Base-by-base conservation (phyloP, 2,888 invertebrate genomes). In the Ischnus inquisitorius region DNA sequence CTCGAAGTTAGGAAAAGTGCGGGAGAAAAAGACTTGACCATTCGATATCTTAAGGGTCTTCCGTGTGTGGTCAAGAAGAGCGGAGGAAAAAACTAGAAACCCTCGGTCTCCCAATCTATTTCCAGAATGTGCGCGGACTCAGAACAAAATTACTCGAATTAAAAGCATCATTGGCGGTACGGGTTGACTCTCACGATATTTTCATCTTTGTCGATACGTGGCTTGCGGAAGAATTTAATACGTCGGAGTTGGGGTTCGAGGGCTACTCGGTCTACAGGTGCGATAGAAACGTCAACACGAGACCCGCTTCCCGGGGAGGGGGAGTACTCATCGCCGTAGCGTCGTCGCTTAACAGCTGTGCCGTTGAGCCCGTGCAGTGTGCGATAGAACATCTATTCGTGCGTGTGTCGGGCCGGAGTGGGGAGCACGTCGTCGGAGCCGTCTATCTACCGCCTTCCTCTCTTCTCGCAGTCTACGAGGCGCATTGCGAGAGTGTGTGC, bases 101-200 rank as follows among this genome's bases (percentile, higher is more conserved):
- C 3, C 4, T 39, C 39, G 39, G 4, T 5, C 39, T 54, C 3
- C 5, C 22, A 1, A 91, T 95, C 95, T 25, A 82, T 39, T 82
- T 60, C 39, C 81, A 82, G 46, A 82, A 82, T 69, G 81, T 69
- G 12, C 68, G 64, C 14, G 71, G 81, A 12, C 39, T 82, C 2
- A 68, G 76, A 19, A 68, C 68, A n/a, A 82, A 82, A 39, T 46
- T 82, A 14, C 0, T 8, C 8, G 65, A 76, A 1, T 41, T 82
- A 0, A 12, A 22, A 1, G 34, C 48, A 2, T 16, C 41, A 16
- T 4, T 77, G 0, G 8, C 39, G 1, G 25, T 51, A 1, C 28
- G 75, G 4, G 46, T 6, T 6, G 6, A 3, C 8, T 4, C 34
- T 12, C 43, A 68, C 41, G 68, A 82, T 25, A 22, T 82, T 19